Evolutionary conservation across 2,797 vertebrate genomes (phyloP).

Genomic region (Alauda arvensis): DNA sequence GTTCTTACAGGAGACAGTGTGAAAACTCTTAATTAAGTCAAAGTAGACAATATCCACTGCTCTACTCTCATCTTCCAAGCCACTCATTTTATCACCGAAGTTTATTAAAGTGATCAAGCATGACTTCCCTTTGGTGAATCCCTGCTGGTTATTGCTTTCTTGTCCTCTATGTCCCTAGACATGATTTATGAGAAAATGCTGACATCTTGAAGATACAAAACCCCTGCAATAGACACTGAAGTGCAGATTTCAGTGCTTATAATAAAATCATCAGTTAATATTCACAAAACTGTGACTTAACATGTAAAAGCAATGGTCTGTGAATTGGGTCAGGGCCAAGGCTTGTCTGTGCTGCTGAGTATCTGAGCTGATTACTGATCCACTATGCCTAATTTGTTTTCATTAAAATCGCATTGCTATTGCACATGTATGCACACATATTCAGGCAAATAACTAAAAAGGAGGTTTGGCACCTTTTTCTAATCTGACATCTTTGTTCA

Average conservation of each 20-base stretch:
- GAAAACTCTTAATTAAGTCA: neutral
- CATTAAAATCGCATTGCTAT: neutral
- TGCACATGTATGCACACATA: rapidly evolving
- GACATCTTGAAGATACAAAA: neutral
- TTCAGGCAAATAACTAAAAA: neutral
- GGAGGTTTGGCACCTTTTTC: neutral
- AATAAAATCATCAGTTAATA: neutral
- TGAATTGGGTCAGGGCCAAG: neutral
- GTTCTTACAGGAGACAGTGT: neutral
- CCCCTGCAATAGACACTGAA: neutral
- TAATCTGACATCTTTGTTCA: neutral
- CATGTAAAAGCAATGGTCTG: neutral
- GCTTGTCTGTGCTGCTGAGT: neutral
- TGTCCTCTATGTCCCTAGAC: neutral
- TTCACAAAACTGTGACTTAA: neutral
- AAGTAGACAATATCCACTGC: neutral
- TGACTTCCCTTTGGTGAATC: neutral
- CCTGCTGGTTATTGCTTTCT: neutral
- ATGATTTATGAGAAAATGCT: neutral
- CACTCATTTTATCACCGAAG: neutral
- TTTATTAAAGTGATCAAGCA: neutral
- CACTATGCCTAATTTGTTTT: neutral
- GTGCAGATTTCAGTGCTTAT: neutral
- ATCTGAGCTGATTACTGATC: neutral
- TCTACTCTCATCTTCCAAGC: neutral